Evolutionary conservation across 2,888 invertebrate genomes (phyloP).

Genomic region (Panopea generosa): DNA sequence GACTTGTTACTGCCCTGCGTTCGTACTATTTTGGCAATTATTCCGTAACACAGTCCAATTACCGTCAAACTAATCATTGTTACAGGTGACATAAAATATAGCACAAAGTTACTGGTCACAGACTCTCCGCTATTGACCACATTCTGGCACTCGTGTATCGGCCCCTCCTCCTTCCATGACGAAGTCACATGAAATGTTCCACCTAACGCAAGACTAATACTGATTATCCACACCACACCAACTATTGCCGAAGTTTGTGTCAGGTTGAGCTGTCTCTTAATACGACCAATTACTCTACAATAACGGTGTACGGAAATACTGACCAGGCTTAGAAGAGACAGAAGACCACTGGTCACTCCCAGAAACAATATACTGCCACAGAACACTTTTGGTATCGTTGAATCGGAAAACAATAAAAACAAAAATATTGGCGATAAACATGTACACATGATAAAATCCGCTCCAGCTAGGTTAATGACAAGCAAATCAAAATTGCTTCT

Average conservation of each 20-base stretch:
- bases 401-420: slow-evolving; percentile 72
- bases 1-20: slow-evolving; percentile 47
- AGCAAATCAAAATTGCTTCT: slow-evolving; percentile 74
- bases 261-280: slow-evolving; percentile 68
- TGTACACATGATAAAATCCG: slow-evolving; percentile 76
- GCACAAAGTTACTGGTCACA: slow-evolving; percentile 70
- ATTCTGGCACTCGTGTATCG: slow-evolving; percentile 69
- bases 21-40: slow-evolving; percentile 72
- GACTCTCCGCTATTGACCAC: slow-evolving; percentile 69
- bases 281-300: slow-evolving; percentile 67
- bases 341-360: slow-evolving; percentile 70
- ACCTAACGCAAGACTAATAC: slow-evolving; percentile 69
- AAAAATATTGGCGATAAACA: slow-evolving; percentile 76
- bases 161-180: slow-evolving; percentile 65
- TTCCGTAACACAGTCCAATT: slow-evolving; percentile 68
- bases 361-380: slow-evolving; percentile 75
- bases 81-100: slow-evolving; percentile 76
- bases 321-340: slow-evolving; percentile 74
- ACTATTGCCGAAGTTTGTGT: slow-evolving; percentile 66
- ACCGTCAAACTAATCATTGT: slow-evolving; percentile 67
- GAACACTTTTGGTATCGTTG: slow-evolving; percentile 72
- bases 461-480: slow-evolving; percentile 74
- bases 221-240: slow-evolving; percentile 69
- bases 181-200: slow-evolving; percentile 73
- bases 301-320: slow-evolving; percentile 75